phyloP scores from a whole-genome alignment of 2,113 vertebrate genomes.

The Stigmatopora nigra region DNA sequence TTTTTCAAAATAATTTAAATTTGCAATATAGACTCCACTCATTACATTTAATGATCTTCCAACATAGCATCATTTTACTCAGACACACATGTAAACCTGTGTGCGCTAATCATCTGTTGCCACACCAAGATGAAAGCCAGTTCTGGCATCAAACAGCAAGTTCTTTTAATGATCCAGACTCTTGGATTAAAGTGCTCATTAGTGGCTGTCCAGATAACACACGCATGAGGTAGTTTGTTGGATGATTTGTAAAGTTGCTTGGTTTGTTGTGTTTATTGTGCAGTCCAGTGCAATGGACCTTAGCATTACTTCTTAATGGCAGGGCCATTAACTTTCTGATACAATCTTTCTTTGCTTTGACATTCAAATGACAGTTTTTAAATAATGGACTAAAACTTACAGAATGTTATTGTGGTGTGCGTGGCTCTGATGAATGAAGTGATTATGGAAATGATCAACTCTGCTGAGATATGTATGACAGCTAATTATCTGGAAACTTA shows the following conservation, averaged over 20 bases:
- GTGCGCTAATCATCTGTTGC: conserved; percentile 8
- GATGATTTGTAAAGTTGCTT: conserved; percentile 34
- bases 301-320: background rate
- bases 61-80: background rate
- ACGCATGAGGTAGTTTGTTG: conserved; percentile 41
- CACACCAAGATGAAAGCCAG: conserved; percentile 43
- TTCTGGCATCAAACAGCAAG: conserved; percentile 46
- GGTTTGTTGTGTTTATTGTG: conserved; percentile 27
- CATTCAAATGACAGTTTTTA: background rate
- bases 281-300: conserved; percentile 36
- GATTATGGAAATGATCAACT: conserved; percentile 37
- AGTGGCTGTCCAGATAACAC: conserved; percentile 35
- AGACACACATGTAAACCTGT: background rate
- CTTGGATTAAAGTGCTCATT: conserved; percentile 53
- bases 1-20: background rate
- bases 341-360: background rate
- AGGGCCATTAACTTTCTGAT: background rate
- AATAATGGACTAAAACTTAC: background rate
- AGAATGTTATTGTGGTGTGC: conserved; percentile 20
- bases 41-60: background rate
- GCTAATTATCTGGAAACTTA: conserved; percentile 46
- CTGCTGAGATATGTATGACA: conserved; percentile 33
- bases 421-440: conserved; percentile 32
- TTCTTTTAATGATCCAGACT: conserved; percentile 46
- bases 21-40: background rate